A percentile compares a stretch with the other conserved stretches of the same genome.
Conservation (phyloP, 23 tunicate genomes). For the Halocynthia aurantium region DNA sequence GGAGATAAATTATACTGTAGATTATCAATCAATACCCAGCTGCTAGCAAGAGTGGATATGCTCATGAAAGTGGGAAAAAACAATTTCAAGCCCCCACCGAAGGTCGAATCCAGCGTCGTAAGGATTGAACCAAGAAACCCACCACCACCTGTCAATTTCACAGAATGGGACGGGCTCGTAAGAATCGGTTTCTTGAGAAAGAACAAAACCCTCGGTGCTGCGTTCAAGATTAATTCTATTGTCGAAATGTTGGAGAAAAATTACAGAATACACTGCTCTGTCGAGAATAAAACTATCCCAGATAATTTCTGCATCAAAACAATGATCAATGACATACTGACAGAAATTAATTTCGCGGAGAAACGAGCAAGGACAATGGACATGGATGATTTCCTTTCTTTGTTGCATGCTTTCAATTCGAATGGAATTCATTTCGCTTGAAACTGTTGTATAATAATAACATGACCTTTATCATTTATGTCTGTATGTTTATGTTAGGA, state of each 20-base stretch:
- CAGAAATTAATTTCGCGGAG: slow-evolving; percentile 24
- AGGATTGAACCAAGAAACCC: slow-evolving; percentile 94
- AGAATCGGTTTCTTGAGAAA: slow-evolving; percentile 80
- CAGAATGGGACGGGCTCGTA: slow-evolving; percentile 94
- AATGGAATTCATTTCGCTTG: slow-evolving; percentile 85
- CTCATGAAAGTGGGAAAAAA: slow-evolving; percentile 93
- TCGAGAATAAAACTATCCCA: slow-evolving; percentile 42
- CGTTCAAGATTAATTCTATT: slow-evolving; percentile 52
- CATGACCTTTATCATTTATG: no score
- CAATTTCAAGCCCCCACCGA: slow-evolving; percentile 96
- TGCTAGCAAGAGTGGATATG: slow-evolving; percentile 86
- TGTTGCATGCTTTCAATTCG: slow-evolving; percentile 71
- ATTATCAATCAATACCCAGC: slow-evolving; percentile 72
- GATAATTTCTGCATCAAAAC: slow-evolving; percentile 59
- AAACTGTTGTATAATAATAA: background rate
- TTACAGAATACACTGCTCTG: slow-evolving; percentile 75
- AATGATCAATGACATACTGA: slow-evolving; percentile 25
- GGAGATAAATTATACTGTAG: slow-evolving; percentile 93
- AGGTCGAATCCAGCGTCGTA: slow-evolving; percentile 98
- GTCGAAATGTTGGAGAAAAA: slow-evolving; percentile 76
- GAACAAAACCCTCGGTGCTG: slow-evolving; percentile 71
- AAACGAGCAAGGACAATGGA: slow-evolving; percentile 89
- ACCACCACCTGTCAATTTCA: slow-evolving; percentile 92
- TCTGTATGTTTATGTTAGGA: no score
- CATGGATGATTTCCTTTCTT: slow-evolving; percentile 73